Conservation (phyloP, 2,888 invertebrate genomes). For the Beris morrisii region DNA sequence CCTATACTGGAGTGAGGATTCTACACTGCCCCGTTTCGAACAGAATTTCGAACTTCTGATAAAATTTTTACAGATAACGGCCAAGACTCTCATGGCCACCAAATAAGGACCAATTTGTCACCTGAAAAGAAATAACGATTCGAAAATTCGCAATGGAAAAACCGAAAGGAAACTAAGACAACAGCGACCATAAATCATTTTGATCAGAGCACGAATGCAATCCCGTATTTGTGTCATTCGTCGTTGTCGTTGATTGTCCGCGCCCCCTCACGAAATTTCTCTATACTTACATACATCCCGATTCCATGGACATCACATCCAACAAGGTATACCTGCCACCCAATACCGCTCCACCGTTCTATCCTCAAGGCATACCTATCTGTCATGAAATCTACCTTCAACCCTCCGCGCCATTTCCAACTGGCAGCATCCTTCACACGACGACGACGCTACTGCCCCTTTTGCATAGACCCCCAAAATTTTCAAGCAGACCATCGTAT, state of each 20-base stretch:
- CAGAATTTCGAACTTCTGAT: no score
- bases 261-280: constrained; percentile 12
- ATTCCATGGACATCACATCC: constrained; percentile 25
- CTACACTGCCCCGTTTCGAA: no score
- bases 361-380: constrained; percentile 29
- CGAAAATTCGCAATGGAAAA: constrained; percentile 13
- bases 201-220: constrained; percentile 34
- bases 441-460: constrained; percentile 28
- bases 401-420: constrained; percentile 10
- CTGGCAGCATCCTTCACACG: constrained; percentile 22
- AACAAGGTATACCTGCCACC: constrained; percentile 25
- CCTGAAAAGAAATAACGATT: constrained; percentile 28
- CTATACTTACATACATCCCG: constrained; percentile 29
- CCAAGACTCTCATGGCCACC: constrained; percentile 30
- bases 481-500: constrained; percentile 35
- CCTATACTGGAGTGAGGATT: no score
- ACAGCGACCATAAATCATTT: constrained; percentile 36
- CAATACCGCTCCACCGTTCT: constrained; percentile 18
- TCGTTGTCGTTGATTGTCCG: neutral
- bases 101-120: constrained; percentile 27
- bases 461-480: constrained; percentile 37
- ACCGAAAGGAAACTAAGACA: constrained; percentile 26
- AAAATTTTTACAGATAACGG: neutral
- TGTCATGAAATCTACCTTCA: constrained; percentile 31
- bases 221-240: constrained; percentile 36